Conservation (phyloP, 2,888 invertebrate genomes). For the Phasia obesa region DNA sequence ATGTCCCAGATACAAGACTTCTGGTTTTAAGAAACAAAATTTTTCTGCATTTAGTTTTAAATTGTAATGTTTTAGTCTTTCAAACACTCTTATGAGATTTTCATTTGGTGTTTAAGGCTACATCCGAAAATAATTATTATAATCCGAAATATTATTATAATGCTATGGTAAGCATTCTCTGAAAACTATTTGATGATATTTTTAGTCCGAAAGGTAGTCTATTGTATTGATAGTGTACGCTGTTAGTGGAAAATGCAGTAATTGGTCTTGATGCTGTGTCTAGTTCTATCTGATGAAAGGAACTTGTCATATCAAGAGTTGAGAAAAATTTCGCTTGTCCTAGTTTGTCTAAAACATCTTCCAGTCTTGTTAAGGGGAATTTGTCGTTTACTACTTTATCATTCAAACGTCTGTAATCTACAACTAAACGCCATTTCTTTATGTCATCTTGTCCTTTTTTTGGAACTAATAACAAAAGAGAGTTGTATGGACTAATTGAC, state of each 20-base stretch:
- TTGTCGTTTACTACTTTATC: slow-evolving; percentile 17
- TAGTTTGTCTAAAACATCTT: slow-evolving; percentile 28
- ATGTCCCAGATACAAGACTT: slow-evolving; percentile 16
- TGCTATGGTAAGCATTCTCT: too few species aligned
- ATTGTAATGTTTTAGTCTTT: too few species aligned
- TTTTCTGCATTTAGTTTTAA: slow-evolving; percentile 14
- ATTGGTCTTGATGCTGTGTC: too few species aligned
- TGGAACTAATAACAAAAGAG: not conserved
- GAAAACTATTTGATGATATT: too few species aligned
- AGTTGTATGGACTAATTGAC: slow-evolving; percentile 33
- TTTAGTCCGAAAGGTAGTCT: too few species aligned
- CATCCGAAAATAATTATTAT: too few species aligned
- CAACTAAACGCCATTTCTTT: not conserved
- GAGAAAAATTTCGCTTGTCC: slow-evolving; percentile 17
- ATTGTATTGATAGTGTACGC: too few species aligned
- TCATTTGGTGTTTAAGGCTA: too few species aligned
- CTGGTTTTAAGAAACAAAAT: slow-evolving; percentile 22
- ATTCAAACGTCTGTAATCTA: too few species aligned
- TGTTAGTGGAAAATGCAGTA: too few species aligned
- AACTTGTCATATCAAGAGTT: slow-evolving; percentile 25
- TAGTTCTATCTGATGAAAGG: not conserved
- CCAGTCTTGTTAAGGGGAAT: slow-evolving; percentile 20
- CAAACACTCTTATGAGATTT: too few species aligned
- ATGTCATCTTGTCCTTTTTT: slow-evolving; percentile 17
- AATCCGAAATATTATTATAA: too few species aligned